Percentiles rank a stretch among this genome's conserved stretches.
Evolutionary conservation across 2,797 vertebrate genomes (phyloP).

Genomic region (Chanos chanos): DNA sequence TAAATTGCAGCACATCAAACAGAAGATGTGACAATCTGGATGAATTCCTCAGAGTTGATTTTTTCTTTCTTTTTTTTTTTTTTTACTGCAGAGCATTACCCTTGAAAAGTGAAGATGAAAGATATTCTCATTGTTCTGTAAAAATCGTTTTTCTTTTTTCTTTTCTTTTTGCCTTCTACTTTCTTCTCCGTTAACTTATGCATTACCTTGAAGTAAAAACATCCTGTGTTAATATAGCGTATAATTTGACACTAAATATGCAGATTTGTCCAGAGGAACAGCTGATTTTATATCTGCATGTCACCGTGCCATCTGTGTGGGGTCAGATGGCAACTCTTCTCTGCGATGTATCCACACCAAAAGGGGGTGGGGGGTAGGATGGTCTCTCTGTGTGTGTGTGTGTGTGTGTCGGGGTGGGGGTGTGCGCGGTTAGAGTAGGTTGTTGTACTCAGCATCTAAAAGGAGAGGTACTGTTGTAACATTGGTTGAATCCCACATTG

Average conservation of each 20-base stretch:
- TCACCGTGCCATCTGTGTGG: conserved; percentile 76
- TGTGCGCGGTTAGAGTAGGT: neutral
- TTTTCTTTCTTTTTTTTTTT: conserved; percentile 8
- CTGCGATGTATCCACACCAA: neutral
- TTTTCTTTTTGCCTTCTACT: neutral
- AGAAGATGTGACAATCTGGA: neutral
- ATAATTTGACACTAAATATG: conserved; percentile 84
- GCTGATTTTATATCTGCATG: conserved; percentile 76
- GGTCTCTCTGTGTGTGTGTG: neutral
- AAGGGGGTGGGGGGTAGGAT: neutral
- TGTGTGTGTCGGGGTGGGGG: neutral
- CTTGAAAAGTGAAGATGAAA: conserved; percentile 64
- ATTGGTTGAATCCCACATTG: neutral
- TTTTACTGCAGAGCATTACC: conserved; percentile 40
- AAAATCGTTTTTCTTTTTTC: conserved; percentile 21
- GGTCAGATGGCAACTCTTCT: conserved; percentile 62
- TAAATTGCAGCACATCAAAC: neutral
- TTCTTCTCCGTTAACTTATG: conserved; percentile 65
- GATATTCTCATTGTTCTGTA: conserved; percentile 30
- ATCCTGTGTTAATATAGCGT: conserved; percentile 73
- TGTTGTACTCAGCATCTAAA: neutral
- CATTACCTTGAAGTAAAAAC: conserved; percentile 74
- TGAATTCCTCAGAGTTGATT: neutral
- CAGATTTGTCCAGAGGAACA: conserved; percentile 67
- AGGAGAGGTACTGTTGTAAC: no score